A percentile compares a stretch with the other conserved stretches of the same genome.
These are phyloP conservation scores for Tor tambroides DNA, from an alignment of 2,113 vertebrate genomes.

Conservation along the genomic window DNA sequence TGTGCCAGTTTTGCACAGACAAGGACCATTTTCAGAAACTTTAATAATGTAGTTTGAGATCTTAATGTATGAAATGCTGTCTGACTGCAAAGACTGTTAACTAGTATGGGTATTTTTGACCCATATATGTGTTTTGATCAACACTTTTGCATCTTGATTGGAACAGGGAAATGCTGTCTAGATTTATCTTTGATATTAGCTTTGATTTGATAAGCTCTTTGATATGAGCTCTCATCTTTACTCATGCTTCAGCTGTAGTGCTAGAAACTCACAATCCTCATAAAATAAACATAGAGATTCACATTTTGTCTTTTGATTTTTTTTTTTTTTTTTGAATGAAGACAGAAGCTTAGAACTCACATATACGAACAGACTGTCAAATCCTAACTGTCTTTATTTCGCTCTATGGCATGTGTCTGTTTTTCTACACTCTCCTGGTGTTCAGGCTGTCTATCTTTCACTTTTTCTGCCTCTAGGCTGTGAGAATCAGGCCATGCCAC, in stretches of 20 bases:
- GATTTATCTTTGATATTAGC: background rate
- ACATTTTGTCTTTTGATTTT: background rate
- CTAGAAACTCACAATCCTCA: background rate
- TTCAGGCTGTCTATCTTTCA: conserved; percentile 14
- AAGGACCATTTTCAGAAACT: background rate
- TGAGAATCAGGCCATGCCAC: conserved; percentile 47
- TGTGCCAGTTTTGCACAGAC: background rate
- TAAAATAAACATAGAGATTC: conserved; percentile 14
- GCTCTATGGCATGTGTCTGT: background rate
- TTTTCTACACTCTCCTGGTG: background rate
- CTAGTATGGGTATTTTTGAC: background rate
- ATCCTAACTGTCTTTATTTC: background rate
- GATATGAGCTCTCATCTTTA: background rate
- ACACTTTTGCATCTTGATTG: background rate
- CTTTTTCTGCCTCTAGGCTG: conserved; percentile 22
- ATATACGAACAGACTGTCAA: background rate
- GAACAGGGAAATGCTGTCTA: background rate
- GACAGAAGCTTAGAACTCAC: background rate
- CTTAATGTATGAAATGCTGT: background rate
- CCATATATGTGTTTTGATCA: background rate
- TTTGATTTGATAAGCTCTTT: background rate
- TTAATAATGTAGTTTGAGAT: background rate
- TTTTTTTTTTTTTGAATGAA: background rate
- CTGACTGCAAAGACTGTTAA: background rate
- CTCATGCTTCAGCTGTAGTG: conserved; percentile 1